A percentile compares a stretch with the other conserved stretches of the same genome.
phyloP scores from a whole-genome alignment of 2,113 vertebrate species.

The Seriola dumerili region DNA sequence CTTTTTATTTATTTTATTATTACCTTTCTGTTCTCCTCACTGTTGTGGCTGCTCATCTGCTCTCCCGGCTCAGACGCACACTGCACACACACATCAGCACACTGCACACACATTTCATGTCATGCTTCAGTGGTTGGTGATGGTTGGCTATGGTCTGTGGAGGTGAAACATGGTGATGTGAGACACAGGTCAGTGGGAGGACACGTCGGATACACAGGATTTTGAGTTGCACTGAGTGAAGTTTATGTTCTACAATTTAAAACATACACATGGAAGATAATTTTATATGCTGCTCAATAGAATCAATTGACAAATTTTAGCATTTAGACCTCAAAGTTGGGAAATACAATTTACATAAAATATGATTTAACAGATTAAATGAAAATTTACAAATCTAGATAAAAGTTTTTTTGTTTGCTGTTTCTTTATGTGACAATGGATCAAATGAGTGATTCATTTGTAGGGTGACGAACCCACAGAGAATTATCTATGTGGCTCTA shows the following conservation, averaged over 20 bases:
- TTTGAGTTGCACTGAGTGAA: no score
- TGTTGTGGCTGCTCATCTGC: slow-evolving; percentile 81
- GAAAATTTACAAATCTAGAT: no score
- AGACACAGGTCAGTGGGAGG: slow-evolving; percentile 64
- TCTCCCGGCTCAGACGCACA: slow-evolving; percentile 24
- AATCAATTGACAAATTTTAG: not conserved
- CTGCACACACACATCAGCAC: slow-evolving; percentile 8
- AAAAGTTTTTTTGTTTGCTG: not conserved
- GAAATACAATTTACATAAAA: not conserved
- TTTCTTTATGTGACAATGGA: no score
- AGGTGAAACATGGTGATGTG: slow-evolving; percentile 47
- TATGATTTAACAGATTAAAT: not conserved
- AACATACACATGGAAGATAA: not conserved
- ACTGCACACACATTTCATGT: slow-evolving; percentile 53
- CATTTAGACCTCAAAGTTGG: not conserved
- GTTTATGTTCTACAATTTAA: no score
- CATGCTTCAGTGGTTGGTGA: slow-evolving; percentile 69
- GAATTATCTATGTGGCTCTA: no score
- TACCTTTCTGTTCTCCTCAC: slow-evolving; percentile 47
- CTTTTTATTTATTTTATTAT: slow-evolving; percentile 23
- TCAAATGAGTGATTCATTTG: no score
- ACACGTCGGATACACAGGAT: not conserved
- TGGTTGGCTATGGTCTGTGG: slow-evolving; percentile 45
- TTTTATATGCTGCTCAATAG: not conserved
- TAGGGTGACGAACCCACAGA: no score